Evolutionary conservation across 2,797 vertebrate genomes (phyloP).

Genomic region (Carapus acus): DNA sequence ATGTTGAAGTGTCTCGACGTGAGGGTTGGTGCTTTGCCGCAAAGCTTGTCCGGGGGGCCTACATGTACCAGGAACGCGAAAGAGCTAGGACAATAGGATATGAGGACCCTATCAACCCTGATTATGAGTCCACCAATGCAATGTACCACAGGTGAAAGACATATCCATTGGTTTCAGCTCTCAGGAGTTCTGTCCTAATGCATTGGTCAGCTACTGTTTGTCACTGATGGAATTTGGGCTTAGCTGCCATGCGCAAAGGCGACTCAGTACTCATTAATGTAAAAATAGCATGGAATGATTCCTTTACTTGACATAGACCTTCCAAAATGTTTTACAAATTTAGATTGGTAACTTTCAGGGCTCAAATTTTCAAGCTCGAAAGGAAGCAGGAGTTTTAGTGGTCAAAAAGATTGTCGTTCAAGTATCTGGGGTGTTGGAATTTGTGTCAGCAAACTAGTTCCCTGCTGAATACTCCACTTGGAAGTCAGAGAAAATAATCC

Average conservation of each 20-base stretch:
- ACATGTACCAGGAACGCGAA: slow-evolving; percentile 88
- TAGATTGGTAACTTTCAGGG: neutral
- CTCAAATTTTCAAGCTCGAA: neutral
- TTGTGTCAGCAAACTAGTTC: slow-evolving; percentile 7
- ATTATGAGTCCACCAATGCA: slow-evolving; percentile 79
- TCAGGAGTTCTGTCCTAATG: too few species aligned
- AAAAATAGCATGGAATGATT: too few species aligned
- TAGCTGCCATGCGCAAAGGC: slow-evolving; percentile 1
- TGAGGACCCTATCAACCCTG: slow-evolving; percentile 85
- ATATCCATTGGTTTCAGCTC: too few species aligned
- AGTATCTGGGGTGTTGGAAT: slow-evolving; percentile 12
- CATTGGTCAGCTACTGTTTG: neutral
- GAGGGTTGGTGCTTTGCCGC: slow-evolving; percentile 85
- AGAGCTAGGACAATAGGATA: slow-evolving; percentile 78
- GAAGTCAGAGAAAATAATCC: slow-evolving; percentile 10
- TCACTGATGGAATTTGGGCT: neutral
- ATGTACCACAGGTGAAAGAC: slow-evolving; percentile 88
- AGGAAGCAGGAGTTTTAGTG: neutral
- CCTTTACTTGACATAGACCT: neutral
- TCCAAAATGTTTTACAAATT: slow-evolving; percentile 2
- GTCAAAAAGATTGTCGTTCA: too few species aligned
- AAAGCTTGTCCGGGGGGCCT: slow-evolving; percentile 89
- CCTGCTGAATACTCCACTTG: slow-evolving; percentile 6
- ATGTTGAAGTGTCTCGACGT: slow-evolving; percentile 77
- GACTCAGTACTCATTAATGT: neutral